Percentiles rank a stretch among this genome's conserved stretches.
These are phyloP conservation scores for Andrena trimmerana DNA, from an alignment of 2,888 invertebrate species.

Conservation along the genomic window DNA sequence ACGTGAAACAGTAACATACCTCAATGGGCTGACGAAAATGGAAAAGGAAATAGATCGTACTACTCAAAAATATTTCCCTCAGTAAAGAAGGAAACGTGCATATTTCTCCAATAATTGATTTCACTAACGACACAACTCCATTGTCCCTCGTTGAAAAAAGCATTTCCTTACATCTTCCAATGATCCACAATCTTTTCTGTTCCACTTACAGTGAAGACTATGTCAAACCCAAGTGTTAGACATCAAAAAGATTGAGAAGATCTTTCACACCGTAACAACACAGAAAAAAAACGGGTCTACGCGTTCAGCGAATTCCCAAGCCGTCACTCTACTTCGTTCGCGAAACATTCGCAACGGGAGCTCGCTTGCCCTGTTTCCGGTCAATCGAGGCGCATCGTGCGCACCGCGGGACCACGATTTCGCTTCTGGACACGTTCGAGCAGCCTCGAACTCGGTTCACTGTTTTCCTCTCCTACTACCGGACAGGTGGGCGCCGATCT, in stretches of 20 bases:
- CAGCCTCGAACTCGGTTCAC: constrained; percentile 24
- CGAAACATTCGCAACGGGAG: constrained; percentile 2
- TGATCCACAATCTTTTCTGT: not conserved
- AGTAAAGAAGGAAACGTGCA: not conserved
- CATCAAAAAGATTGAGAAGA: not conserved
- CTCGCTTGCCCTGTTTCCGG: constrained; percentile 33
- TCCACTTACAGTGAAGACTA: not conserved
- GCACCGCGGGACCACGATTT: constrained; percentile 55
- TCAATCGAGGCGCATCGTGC: constrained; percentile 47
- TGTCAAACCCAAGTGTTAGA: not conserved
- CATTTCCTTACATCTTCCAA: not conserved
- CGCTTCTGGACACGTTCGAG: constrained; percentile 53
- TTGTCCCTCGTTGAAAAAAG: not conserved
- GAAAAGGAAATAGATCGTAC: no score
- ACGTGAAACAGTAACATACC: no score
- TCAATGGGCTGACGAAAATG: no score
- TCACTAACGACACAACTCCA: not conserved
- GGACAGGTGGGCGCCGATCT: constrained; percentile 34
- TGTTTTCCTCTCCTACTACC: constrained; percentile 54
- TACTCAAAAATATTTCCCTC: no score
- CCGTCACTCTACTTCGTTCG: not conserved
- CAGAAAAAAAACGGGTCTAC: not conserved
- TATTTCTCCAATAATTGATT: not conserved
- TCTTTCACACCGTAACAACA: constrained; percentile 4
- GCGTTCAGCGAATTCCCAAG: not conserved